Evolutionary conservation across 1,140 invertebrate genomes (phyloP).

Genomic region (Hyphantria cunea): DNA sequence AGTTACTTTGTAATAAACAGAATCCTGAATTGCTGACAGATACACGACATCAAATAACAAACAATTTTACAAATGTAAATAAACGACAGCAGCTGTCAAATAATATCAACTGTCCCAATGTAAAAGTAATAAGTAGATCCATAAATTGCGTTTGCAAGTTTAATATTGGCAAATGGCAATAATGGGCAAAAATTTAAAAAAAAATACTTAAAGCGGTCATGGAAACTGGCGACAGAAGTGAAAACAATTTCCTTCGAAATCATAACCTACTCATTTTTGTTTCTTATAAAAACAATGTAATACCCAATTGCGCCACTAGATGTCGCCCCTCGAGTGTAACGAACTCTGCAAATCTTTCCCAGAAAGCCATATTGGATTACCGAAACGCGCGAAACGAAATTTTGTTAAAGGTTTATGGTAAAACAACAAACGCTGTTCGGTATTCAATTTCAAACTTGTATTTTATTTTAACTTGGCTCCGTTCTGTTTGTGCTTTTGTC

Average conservation of each 20-base stretch:
- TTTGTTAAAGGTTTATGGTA: slow-evolving; percentile 31
- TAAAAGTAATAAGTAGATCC: no score
- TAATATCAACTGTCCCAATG: no score
- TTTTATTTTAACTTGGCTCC: neutral
- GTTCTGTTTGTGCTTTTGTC: neutral
- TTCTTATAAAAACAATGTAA: slow-evolving; percentile 23
- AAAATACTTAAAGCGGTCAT: neutral
- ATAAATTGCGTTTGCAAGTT: no score
- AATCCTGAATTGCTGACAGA: no score
- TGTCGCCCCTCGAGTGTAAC: slow-evolving; percentile 22
- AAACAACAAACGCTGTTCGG: slow-evolving; percentile 25
- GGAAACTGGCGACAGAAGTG: neutral
- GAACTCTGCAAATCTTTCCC: slow-evolving; percentile 25
- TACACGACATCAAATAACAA: no score
- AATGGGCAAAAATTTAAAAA: no score
- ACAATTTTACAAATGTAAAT: no score
- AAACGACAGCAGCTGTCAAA: no score
- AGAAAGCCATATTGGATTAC: slow-evolving; percentile 44
- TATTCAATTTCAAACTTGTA: slow-evolving; percentile 5
- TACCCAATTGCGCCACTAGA: slow-evolving; percentile 30
- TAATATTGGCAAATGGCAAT: no score
- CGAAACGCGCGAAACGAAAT: slow-evolving; percentile 36
- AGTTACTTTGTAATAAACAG: no score
- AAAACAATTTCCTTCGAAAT: slow-evolving; percentile 1
- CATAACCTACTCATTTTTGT: no score